Base-by-base conservation (phyloP, 2,113 vertebrate genomes). In the Dipodomys spectabilis region DNA sequence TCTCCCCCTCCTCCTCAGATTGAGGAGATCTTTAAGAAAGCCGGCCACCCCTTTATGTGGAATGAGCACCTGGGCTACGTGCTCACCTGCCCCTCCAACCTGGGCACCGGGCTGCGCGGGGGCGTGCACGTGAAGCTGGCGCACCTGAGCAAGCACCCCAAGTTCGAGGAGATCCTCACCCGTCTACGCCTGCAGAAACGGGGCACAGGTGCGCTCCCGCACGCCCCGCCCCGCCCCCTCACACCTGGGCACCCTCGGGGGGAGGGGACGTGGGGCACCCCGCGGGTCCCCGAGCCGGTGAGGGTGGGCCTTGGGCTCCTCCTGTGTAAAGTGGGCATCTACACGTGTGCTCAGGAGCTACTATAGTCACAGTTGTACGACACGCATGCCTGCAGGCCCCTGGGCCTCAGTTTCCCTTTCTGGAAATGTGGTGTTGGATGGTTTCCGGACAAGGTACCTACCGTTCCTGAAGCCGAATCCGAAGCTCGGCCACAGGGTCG, bases 161-260 rank as follows among this genome's bases (percentile, higher is more conserved):
- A 99, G 96, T 99, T 99, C 4, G 99, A 99, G 94, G 99, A 99
- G 98, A 98, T 99, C 93, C 99, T 99, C 89, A 98, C 96, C 94
- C 99, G 99, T 53, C 98, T 99, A 93, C 99, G 99, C 81, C 99
- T 99, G 98, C 99, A 99, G 98, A 99, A 99, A 95, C 98, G 99
- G n/a, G 99, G 99, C 98, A 99, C 99, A 98, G 99, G 99, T 99
- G 80, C 39, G 81, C 18, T 82, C 16, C 16, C 1, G 0, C 44
- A 19, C 35, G 19, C 13, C 20, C 32, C 12, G 62, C 62, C 6
- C 62, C 62, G 20, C 62, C 16, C 5, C 5, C 1, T 39, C 44
- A 5, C 8, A 12, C 49, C 49, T 53, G 82, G 57, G 65, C 39
- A 74, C 35, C 30, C 20, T 12, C 83, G 8, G 74, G 20, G 71